Evolutionary conservation across 2,888 invertebrate species (phyloP).

Genomic region (Hirtodrosophila alboralis): DNA sequence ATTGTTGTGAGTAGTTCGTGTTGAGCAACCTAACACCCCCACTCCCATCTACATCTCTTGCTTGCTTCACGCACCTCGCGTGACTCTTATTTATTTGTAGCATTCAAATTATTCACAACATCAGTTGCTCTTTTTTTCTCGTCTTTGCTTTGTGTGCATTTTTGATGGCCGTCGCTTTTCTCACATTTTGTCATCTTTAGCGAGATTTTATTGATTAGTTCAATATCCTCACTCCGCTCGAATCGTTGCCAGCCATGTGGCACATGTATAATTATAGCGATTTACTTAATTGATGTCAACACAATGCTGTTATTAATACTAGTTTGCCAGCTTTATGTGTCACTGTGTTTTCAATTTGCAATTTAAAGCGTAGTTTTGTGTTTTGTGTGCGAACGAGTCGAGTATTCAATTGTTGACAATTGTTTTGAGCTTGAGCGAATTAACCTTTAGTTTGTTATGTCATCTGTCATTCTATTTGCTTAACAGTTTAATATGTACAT

Average conservation of each 20-base stretch:
- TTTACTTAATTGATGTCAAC: slow-evolving; percentile 77
- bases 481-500: slow-evolving; percentile 21
- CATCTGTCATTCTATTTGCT: slow-evolving; percentile 51
- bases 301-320: slow-evolving; percentile 59
- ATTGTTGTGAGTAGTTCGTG: slow-evolving; percentile 33
- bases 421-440: slow-evolving; percentile 76
- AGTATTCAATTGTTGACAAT: slow-evolving; percentile 75
- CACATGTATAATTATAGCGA: slow-evolving; percentile 59
- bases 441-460: slow-evolving; percentile 75
- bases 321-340: slow-evolving; percentile 45
- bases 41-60: slow-evolving; percentile 3
- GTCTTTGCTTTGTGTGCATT: slow-evolving; percentile 15
- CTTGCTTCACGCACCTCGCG: slow-evolving; percentile 44
- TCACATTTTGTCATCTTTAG: slow-evolving; percentile 64
- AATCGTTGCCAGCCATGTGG: slow-evolving; percentile 23
- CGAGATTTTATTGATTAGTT: slow-evolving; percentile 81
- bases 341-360: slow-evolving; percentile 58
- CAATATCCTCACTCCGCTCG: slow-evolving; percentile 34
- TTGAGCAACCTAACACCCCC: slow-evolving; percentile 29
- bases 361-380: slow-evolving; percentile 54
- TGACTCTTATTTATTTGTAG: slow-evolving; percentile 53
- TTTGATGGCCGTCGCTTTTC: slow-evolving; percentile 27
- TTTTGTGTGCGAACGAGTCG: slow-evolving; percentile 16
- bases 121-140: slow-evolving; percentile 45
- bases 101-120: slow-evolving; percentile 53